Evolutionary conservation across 1,140 invertebrate species (phyloP).

Genomic region (Aphelenchoides fujianensis): DNA sequence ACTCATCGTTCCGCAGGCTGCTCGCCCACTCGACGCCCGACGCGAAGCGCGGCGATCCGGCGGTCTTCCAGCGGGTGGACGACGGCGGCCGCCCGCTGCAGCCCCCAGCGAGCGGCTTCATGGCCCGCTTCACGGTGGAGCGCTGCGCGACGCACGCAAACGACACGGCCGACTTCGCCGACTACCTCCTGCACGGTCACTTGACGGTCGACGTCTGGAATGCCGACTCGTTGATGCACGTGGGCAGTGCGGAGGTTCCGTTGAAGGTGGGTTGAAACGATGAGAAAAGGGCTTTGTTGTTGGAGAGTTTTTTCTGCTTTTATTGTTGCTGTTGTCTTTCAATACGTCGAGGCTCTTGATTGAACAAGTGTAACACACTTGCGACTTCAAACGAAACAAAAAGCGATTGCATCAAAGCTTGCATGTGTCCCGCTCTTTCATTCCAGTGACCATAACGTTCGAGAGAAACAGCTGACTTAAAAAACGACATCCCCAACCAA

Average conservation of each 20-base stretch:
- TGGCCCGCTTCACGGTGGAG: slow-evolving; percentile 33
- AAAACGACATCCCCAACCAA: no score
- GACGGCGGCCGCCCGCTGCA: slow-evolving; percentile 22
- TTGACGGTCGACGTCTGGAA: slow-evolving; percentile 53
- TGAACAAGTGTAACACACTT: no score
- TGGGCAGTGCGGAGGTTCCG: slow-evolving; percentile 43
- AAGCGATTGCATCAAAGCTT: no score
- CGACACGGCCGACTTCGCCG: slow-evolving; percentile 36
- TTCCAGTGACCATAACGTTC: no score
- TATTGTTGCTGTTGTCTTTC: no score
- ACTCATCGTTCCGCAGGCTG: slow-evolving; percentile 12
- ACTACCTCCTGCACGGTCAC: slow-evolving; percentile 29
- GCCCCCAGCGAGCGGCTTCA: slow-evolving; percentile 23
- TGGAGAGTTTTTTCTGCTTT: no score
- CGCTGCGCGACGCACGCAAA: slow-evolving; percentile 20
- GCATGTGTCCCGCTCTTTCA: no score
- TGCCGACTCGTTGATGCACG: slow-evolving; percentile 48
- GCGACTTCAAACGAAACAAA: no score
- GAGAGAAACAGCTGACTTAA: no score
- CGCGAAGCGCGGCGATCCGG: slow-evolving; percentile 23
- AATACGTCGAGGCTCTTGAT: no score
- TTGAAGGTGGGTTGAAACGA: slow-evolving; percentile 35
- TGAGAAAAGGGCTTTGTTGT: neutral
- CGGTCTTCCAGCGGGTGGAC: slow-evolving; percentile 25
- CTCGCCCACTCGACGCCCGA: slow-evolving; percentile 28